Evolutionary conservation across 2,113 vertebrate species (phyloP).

Genomic region (Anas platyrhynchos): DNA sequence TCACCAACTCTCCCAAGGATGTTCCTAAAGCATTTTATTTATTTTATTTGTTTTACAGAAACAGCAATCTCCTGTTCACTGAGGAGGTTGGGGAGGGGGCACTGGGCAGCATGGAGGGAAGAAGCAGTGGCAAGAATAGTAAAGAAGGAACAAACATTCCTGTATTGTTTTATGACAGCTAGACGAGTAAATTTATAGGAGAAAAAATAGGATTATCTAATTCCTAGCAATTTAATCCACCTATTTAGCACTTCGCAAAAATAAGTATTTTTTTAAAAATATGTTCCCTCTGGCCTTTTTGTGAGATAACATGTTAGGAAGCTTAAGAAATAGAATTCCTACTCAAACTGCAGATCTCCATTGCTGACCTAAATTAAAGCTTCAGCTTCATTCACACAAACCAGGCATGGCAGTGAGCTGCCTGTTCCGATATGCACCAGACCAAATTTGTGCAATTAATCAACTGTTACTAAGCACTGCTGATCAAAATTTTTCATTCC

Average conservation of each 20-base stretch:
- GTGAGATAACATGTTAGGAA: background rate
- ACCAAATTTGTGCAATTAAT: background rate
- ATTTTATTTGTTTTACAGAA: background rate
- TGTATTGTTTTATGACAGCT: background rate
- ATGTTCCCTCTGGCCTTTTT: background rate
- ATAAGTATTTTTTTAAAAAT: background rate
- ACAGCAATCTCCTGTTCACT: fast-evolving
- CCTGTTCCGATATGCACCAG: background rate
- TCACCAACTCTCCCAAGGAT: background rate
- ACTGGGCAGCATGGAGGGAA: background rate
- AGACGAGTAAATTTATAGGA: background rate
- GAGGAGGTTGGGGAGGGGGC: background rate
- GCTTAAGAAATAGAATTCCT: background rate
- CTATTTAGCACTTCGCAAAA: background rate
- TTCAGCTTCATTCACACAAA: background rate
- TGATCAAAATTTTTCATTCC: background rate
- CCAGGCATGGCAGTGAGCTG: background rate
- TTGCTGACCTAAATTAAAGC: background rate
- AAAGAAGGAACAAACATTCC: background rate
- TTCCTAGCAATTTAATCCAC: background rate
- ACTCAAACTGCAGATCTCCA: background rate
- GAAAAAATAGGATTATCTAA: background rate
- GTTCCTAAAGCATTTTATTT: background rate
- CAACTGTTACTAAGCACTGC: background rate
- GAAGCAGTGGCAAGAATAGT: background rate